A percentile compares a stretch with the other conserved stretches of the same genome.
phyloP scores from a whole-genome alignment of 2,888 invertebrate species.

The Zelleria hepariella region DNA sequence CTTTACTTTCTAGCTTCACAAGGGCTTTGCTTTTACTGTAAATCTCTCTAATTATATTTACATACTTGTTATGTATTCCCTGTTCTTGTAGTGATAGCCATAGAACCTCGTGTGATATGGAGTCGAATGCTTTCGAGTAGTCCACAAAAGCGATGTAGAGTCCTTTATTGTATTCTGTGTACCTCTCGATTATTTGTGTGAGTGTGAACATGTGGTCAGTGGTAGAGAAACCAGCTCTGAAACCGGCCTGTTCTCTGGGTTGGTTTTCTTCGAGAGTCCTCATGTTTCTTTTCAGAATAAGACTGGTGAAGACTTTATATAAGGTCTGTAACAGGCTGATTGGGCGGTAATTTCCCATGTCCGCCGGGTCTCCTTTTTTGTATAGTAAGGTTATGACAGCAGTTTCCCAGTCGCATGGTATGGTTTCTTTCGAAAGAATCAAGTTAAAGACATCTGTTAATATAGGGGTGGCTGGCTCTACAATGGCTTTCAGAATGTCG shows the following conservation, averaged over 20 bases:
- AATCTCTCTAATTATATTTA: not conserved
- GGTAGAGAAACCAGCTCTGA: slow-evolving; percentile 1
- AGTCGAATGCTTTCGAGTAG: slow-evolving; percentile 1
- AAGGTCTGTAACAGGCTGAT: slow-evolving; percentile 4
- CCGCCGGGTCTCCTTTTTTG: slow-evolving; percentile 5
- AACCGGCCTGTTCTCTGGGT: slow-evolving; percentile 8
- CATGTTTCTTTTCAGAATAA: slow-evolving; percentile 3
- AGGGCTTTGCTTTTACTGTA: not conserved
- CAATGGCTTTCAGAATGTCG: slow-evolving; percentile 8
- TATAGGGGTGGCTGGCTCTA: slow-evolving; percentile 8
- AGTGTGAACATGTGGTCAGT: not conserved
- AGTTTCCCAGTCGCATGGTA: not conserved
- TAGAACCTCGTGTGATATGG: not conserved
- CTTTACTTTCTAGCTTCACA: not conserved
- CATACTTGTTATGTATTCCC: not conserved
- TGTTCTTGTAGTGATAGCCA: not conserved
- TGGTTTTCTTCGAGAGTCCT: slow-evolving; percentile 1
- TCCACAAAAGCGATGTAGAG: slow-evolving; percentile 1
- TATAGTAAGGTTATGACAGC: not conserved
- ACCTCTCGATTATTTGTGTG: not conserved
- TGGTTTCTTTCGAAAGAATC: not conserved
- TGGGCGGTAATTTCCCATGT: not conserved
- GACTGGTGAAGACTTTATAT: not conserved
- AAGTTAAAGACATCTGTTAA: slow-evolving; percentile 6
- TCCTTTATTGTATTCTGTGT: not conserved